A percentile compares a stretch with the other conserved stretches of the same genome.
These are phyloP conservation scores for Nephrotoma flavescens DNA, from an alignment of 2,888 invertebrate genomes.

Conservation along the genomic window DNA sequence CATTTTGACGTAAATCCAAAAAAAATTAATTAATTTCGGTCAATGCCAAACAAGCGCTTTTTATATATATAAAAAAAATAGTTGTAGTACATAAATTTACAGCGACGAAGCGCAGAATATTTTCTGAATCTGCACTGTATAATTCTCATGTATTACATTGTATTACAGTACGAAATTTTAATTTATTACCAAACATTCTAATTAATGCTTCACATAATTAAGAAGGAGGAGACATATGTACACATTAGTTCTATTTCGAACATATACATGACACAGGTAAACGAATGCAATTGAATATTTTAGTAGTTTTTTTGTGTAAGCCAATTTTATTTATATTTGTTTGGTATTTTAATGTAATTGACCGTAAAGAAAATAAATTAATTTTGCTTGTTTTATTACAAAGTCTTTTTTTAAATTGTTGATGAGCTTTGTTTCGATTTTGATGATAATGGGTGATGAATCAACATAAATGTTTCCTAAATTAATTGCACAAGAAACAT, in stretches of 20 bases:
- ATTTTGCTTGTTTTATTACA: background rate
- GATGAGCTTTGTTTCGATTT: background rate
- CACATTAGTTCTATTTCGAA: background rate
- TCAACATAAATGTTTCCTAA: background rate
- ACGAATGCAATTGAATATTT: background rate
- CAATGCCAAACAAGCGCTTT: background rate
- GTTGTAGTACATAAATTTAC: background rate
- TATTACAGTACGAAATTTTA: background rate
- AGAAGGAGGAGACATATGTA: background rate
- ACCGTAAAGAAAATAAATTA: background rate
- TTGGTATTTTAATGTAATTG: background rate
- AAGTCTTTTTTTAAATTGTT: background rate
- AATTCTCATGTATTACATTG: background rate
- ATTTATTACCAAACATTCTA: background rate
- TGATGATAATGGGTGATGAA: background rate
- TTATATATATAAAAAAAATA: background rate
- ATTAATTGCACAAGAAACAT: background rate
- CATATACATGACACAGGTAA: background rate
- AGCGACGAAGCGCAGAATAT: background rate
- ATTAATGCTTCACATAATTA: background rate
- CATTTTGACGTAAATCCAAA: background rate
- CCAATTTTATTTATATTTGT: background rate
- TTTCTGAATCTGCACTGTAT: background rate
- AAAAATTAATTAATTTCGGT: background rate
- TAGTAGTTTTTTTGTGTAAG: background rate